phyloP scores from a whole-genome alignment of 2,888 invertebrate species.

The Cyclophora albipunctata region DNA sequence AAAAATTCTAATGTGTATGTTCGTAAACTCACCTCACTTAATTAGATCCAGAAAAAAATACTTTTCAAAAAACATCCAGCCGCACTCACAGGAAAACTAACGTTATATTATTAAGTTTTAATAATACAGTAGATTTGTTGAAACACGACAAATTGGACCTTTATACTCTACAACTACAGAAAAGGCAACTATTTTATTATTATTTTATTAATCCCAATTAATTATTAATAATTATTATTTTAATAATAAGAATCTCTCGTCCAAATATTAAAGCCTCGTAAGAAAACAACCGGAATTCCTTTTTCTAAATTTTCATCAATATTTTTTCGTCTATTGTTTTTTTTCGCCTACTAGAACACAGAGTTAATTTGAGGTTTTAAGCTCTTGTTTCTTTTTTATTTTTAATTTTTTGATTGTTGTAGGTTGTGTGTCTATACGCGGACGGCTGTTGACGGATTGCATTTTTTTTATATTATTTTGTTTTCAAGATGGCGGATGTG shows the following conservation, averaged over 20 bases:
- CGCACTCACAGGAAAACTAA: conserved; percentile 23
- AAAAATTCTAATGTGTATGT: too few species aligned
- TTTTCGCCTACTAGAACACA: conserved; percentile 41
- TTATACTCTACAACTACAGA: conserved; percentile 41
- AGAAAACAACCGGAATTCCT: conserved; percentile 15
- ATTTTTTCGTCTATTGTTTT: conserved; percentile 11
- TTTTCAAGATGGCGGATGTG: conserved; percentile 26
- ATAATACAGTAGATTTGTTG: conserved; percentile 1
- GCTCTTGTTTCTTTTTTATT: conserved; percentile 62
- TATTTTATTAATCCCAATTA: conserved; percentile 15
- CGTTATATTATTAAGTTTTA: conserved; percentile 17
- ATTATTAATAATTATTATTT: neutral
- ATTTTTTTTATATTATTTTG: conserved; percentile 32
- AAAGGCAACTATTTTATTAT: conserved; percentile 59
- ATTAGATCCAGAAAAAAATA: conserved; percentile 22
- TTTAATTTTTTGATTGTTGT: conserved; percentile 42
- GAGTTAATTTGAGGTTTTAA: conserved; percentile 36
- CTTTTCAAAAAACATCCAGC: conserved; percentile 29
- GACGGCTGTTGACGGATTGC: conserved; percentile 54
- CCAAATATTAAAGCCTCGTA: conserved; percentile 36
- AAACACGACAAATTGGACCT: conserved; percentile 55
- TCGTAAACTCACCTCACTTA: conserved; percentile 33
- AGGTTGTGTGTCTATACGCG: conserved; percentile 32
- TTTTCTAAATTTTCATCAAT: conserved; percentile 18
- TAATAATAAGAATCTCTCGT: conserved; percentile 21